Evolutionary conservation across 2,113 vertebrate species (phyloP).

Genomic region (Eulemur macaco): DNA sequence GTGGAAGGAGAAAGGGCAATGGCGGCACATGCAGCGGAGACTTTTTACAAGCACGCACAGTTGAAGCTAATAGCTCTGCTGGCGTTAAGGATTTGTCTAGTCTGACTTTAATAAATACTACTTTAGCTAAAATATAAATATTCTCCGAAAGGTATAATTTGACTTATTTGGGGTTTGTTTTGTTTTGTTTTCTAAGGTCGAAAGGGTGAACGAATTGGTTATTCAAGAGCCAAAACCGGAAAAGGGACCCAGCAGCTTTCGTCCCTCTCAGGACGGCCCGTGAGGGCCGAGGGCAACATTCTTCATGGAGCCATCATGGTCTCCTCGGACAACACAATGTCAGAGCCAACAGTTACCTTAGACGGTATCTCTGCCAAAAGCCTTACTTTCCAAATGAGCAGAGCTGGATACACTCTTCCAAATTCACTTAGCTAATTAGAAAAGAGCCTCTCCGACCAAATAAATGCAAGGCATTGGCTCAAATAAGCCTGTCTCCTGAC

Average conservation of each 20-base stretch:
- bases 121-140: background rate
- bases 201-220: background rate
- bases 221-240: constrained; percentile 2
- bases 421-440: constrained; percentile 34
- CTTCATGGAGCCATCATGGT: background rate
- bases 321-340: background rate
- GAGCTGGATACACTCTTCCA: background rate
- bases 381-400: background rate
- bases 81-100: background rate
- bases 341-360: background rate
- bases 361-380: background rate
- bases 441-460: background rate
- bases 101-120: background rate
- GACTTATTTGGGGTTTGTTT: background rate
- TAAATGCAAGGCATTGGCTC: background rate
- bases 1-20: background rate
- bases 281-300: background rate
- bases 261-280: background rate
- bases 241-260: background rate
- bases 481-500: background rate
- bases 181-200: background rate
- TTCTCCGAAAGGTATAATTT: background rate
- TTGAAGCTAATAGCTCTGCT: background rate
- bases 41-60: background rate
- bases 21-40: background rate